phyloP scores from a whole-genome alignment of 2,888 invertebrate species.

The Tuberolachnus salignus region DNA sequence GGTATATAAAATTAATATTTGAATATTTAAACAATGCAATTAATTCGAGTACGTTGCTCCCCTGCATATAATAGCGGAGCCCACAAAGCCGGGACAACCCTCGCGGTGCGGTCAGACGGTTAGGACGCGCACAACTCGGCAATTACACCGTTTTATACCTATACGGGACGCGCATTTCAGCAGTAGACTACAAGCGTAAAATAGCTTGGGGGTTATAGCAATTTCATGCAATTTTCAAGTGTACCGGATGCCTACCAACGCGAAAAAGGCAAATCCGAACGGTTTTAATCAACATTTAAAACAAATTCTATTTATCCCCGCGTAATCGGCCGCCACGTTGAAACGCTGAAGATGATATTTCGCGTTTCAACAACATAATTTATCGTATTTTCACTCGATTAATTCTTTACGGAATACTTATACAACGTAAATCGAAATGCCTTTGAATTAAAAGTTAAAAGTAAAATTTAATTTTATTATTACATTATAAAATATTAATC shows the following conservation, averaged over 20 bases:
- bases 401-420: too few relatives aligned
- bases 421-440: not conserved
- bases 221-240: slow-evolving; percentile 14
- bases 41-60: slow-evolving; percentile 16
- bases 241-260: not conserved
- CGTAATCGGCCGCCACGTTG: too few relatives aligned
- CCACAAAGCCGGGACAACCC: slow-evolving; percentile 19
- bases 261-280: not conserved
- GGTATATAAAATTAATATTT: slow-evolving; percentile 36
- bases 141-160: slow-evolving; percentile 35
- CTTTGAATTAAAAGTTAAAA: too few relatives aligned
- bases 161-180: slow-evolving; percentile 6
- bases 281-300: not conserved
- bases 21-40: slow-evolving; percentile 36
- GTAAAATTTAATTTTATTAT: too few relatives aligned
- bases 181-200: slow-evolving; percentile 24
- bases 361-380: too few relatives aligned
- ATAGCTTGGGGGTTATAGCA: slow-evolving; percentile 6
- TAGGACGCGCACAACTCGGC: slow-evolving; percentile 16
- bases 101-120: slow-evolving; percentile 31
- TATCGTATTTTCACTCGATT: too few relatives aligned
- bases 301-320: too few relatives aligned
- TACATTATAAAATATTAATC: too few relatives aligned
- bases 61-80: slow-evolving; percentile 21
- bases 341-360: too few relatives aligned